Percentiles rank a stretch among this genome's conserved stretches.
Conservation (phyloP, 2,888 invertebrate species). For the Lapara coniferarum region DNA sequence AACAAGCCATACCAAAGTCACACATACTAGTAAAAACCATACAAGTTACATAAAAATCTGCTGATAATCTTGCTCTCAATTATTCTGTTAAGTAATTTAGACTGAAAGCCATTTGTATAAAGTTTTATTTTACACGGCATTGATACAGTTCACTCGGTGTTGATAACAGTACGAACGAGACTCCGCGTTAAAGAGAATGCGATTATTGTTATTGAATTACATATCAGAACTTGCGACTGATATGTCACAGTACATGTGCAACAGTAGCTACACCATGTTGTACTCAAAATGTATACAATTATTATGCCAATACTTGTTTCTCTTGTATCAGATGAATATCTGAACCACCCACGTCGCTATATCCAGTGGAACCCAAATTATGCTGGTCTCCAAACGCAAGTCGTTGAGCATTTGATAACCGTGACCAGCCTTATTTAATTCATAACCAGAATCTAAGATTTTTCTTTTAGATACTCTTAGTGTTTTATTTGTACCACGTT, state of each 20-base stretch:
- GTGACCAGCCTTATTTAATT: too few species aligned
- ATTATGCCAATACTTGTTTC: too few species aligned
- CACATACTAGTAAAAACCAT: not conserved
- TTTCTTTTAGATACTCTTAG: too few species aligned
- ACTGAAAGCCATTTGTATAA: not conserved
- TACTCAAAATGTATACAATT: too few species aligned
- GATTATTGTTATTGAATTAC: constrained; percentile 70
- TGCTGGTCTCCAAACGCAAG: too few species aligned
- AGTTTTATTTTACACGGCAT: not conserved
- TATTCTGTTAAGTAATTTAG: not conserved
- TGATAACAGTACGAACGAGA: constrained; percentile 31
- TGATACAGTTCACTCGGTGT: constrained; percentile 3
- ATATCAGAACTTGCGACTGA: constrained; percentile 50
- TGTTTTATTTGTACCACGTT: too few species aligned
- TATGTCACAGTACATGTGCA: constrained; percentile 31
- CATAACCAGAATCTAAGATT: too few species aligned
- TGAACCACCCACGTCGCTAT: too few species aligned
- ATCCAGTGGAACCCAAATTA: too few species aligned
- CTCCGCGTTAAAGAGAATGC: constrained; percentile 62
- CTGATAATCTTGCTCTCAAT: not conserved
- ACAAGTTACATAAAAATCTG: constrained; percentile 2
- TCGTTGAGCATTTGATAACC: too few species aligned
- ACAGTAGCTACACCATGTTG: not conserved
- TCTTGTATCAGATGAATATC: too few species aligned
- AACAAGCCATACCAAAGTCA: not conserved